A percentile compares a stretch with the other conserved stretches of the same genome.
These are phyloP conservation scores for Porites lutea DNA, from an alignment of 64 coral and sea anemone genomes.

Conservation along the genomic window DNA sequence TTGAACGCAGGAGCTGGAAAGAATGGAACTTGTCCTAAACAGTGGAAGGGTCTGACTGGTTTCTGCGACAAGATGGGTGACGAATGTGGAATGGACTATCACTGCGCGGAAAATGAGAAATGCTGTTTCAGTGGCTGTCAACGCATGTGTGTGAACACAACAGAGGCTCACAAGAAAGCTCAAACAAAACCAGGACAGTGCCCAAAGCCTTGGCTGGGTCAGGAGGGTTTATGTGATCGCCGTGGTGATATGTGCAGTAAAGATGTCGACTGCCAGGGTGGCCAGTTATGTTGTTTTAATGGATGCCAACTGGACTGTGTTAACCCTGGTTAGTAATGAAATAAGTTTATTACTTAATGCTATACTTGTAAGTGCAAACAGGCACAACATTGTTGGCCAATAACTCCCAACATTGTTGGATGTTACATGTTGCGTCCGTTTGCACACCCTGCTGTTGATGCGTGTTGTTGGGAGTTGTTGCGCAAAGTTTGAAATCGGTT, in stretches of 20 bases:
- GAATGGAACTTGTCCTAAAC: constrained; percentile 40
- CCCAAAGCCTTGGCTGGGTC: constrained; percentile 43
- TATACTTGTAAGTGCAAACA: not conserved
- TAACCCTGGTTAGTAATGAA: constrained; percentile 2
- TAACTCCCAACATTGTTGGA: too few relatives aligned
- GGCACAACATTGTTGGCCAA: not conserved
- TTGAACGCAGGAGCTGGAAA: not conserved
- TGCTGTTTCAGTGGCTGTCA: constrained; percentile 78
- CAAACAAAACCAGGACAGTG: constrained; percentile 29
- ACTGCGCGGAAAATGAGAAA: constrained; percentile 56
- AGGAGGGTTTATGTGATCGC: constrained; percentile 33
- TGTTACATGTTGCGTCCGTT: too few relatives aligned
- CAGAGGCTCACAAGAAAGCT: constrained; percentile 30
- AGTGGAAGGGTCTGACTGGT: constrained; percentile 47
- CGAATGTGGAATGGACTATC: constrained; percentile 59
- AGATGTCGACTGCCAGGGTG: constrained; percentile 26
- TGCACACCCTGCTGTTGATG: too few relatives aligned
- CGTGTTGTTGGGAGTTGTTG: too few relatives aligned
- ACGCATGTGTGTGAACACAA: constrained; percentile 43
- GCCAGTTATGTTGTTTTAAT: constrained; percentile 47
- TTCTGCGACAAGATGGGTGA: constrained; percentile 73
- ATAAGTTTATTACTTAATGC: not conserved
- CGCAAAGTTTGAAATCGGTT: too few relatives aligned
- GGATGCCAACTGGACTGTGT: constrained; percentile 67
- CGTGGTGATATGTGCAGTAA: constrained; percentile 54